These are phyloP conservation scores for Penelope pileata DNA, from an alignment of 2,113 vertebrate genomes.

Conservation along the genomic window DNA sequence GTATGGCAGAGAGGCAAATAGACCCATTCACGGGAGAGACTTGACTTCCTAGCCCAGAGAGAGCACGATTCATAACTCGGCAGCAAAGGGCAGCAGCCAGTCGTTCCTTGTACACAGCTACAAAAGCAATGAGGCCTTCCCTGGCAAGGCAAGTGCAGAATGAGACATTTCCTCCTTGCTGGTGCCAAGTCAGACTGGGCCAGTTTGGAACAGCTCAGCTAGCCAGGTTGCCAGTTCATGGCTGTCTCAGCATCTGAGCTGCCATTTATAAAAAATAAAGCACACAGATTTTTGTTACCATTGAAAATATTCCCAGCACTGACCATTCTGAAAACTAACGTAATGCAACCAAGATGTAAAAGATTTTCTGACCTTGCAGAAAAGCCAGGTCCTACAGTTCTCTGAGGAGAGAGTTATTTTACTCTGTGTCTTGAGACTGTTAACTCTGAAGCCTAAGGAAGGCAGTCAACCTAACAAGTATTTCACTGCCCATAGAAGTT, in stretches of 20 bases:
- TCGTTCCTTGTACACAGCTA: background rate
- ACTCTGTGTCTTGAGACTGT: background rate
- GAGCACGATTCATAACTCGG: background rate
- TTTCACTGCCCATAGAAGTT: background rate
- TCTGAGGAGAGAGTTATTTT: background rate
- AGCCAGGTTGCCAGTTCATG: slow-evolving; percentile 23
- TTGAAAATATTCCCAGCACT: slow-evolving; percentile 6
- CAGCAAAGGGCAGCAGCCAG: background rate
- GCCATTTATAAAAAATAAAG: slow-evolving; percentile 23
- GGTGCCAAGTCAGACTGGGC: slow-evolving; percentile 53
- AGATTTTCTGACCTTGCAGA: background rate
- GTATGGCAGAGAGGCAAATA: background rate
- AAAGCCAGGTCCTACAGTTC: background rate
- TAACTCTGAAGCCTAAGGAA: slow-evolving; percentile 21
- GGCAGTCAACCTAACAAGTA: background rate
- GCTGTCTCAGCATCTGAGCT: slow-evolving; percentile 27
- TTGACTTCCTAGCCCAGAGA: background rate
- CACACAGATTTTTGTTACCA: background rate
- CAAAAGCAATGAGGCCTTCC: slow-evolving; percentile 15
- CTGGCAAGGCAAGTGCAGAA: slow-evolving; percentile 8
- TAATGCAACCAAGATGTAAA: background rate
- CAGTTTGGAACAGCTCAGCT: slow-evolving; percentile 14
- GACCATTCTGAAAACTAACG: background rate
- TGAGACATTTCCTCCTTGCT: slow-evolving; percentile 60
- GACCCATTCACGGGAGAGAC: background rate